Conservation (phyloP, 2,888 invertebrate species). For the Blomia tropicalis region DNA sequence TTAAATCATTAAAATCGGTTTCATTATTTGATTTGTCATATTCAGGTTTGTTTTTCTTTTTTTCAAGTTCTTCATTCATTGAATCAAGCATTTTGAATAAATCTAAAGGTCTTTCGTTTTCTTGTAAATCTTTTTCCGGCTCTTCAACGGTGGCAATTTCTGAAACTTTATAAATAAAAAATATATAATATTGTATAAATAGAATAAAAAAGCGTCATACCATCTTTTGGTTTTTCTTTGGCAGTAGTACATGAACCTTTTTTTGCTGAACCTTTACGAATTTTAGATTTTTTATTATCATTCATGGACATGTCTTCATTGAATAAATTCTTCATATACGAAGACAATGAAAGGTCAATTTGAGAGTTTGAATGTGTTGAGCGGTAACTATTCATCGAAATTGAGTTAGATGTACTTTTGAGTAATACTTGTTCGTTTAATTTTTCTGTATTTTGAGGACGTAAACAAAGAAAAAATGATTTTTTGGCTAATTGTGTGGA, state of each 20-base stretch:
- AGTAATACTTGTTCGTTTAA: not conserved
- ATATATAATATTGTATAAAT: not conserved
- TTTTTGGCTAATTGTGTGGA: not conserved
- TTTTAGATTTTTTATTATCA: slow-evolving; percentile 10
- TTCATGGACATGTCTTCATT: not conserved
- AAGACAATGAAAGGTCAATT: slow-evolving; percentile 25
- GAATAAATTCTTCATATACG: slow-evolving; percentile 23
- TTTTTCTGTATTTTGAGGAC: not conserved
- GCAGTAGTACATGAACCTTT: slow-evolving; percentile 1
- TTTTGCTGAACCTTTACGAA: slow-evolving; percentile 1
- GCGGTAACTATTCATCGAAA: not conserved
- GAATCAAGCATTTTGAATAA: slow-evolving; percentile 24
- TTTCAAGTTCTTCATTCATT: slow-evolving; percentile 19
- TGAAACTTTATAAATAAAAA: not conserved
- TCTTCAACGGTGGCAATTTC: not conserved
- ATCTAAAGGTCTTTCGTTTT: slow-evolving; percentile 24
- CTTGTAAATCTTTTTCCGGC: slow-evolving; percentile 23
- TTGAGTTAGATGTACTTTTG: not conserved
- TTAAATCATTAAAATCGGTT: not conserved
- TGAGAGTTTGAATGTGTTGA: slow-evolving; percentile 21
- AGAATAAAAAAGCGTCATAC: too few species aligned
- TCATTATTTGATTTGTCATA: not conserved
- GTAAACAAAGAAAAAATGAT: not conserved
- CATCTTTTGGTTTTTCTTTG: not conserved
- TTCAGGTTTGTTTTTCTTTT: not conserved